Evolutionary conservation across 2,797 vertebrate genomes (phyloP).

Genomic region (Trachops cirrhosus): DNA sequence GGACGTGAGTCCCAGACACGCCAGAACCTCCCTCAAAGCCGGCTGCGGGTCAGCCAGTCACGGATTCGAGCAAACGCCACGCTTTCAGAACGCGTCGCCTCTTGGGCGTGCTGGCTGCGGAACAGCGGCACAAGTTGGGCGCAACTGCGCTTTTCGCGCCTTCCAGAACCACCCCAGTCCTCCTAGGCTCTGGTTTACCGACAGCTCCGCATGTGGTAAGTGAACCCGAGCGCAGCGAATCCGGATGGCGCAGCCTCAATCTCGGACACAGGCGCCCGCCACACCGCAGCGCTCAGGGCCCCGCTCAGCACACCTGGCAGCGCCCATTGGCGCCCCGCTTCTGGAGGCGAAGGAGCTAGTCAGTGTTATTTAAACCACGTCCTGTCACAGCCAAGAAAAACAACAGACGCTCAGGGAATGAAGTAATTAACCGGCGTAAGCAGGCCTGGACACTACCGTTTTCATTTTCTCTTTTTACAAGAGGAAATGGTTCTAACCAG

Average conservation of each 20-base stretch:
- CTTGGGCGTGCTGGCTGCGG: accelerated
- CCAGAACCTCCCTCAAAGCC: not conserved
- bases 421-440: not conserved
- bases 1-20: not conserved
- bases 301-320: not conserved
- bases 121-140: not conserved
- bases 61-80: not conserved
- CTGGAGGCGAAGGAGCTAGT: conserved; percentile 42
- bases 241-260: not conserved
- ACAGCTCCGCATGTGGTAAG: not conserved
- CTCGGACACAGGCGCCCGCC: not conserved
- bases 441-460: conserved; percentile 48
- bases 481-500: conserved; percentile 43
- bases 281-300: accelerated
- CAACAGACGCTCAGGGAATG: conserved; percentile 38
- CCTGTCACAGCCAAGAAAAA: conserved; percentile 41
- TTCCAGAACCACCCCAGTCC: not conserved
- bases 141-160: not conserved
- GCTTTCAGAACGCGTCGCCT: not conserved
- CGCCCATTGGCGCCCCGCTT: not conserved
- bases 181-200: not conserved
- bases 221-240: not conserved
- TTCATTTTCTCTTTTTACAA: conserved; percentile 35
- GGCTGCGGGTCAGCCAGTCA: not conserved
- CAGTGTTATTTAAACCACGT: not conserved